Percentiles rank a stretch among this genome's conserved stretches.
These are phyloP conservation scores for Tubulanus polymorphus DNA, from an alignment of 2,888 invertebrate genomes.

Conservation along the genomic window DNA sequence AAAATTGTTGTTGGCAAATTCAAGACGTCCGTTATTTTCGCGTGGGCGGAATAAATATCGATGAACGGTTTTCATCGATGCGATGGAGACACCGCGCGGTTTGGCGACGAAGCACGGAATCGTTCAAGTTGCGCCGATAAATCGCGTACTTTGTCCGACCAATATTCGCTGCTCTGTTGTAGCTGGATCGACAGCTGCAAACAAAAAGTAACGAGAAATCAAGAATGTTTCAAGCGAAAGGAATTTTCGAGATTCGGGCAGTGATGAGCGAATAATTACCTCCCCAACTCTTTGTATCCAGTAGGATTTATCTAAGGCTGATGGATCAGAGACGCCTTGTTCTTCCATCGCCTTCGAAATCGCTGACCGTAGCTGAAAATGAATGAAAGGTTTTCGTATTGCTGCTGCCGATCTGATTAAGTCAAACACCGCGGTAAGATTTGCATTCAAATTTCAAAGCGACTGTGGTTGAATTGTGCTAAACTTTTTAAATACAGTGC, in stretches of 20 bases:
- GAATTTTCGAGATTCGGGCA: background rate
- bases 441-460: too few species aligned
- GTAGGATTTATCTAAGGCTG: conserved; percentile 46
- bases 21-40: too few species aligned
- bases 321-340: conserved; percentile 24
- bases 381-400: too few species aligned
- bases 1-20: too few species aligned
- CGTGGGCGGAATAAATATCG: too few species aligned
- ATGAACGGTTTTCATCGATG: too few species aligned
- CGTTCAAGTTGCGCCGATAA: conserved; percentile 20
- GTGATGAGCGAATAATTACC: conserved; percentile 24
- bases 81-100: background rate
- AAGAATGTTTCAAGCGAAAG: background rate
- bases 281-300: conserved; percentile 51
- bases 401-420: too few species aligned
- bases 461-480: too few species aligned
- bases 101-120: background rate
- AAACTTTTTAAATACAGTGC: too few species aligned
- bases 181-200: conserved; percentile 48
- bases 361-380: conserved; percentile 5
- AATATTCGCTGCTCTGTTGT: conserved; percentile 50
- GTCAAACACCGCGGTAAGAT: too few species aligned
- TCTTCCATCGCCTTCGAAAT: conserved; percentile 4
- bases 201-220: conserved; percentile 5
- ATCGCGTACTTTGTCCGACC: conserved; percentile 47